Conservation (phyloP, 2,888 invertebrate species). For the Odontocolon sp. region DNA sequence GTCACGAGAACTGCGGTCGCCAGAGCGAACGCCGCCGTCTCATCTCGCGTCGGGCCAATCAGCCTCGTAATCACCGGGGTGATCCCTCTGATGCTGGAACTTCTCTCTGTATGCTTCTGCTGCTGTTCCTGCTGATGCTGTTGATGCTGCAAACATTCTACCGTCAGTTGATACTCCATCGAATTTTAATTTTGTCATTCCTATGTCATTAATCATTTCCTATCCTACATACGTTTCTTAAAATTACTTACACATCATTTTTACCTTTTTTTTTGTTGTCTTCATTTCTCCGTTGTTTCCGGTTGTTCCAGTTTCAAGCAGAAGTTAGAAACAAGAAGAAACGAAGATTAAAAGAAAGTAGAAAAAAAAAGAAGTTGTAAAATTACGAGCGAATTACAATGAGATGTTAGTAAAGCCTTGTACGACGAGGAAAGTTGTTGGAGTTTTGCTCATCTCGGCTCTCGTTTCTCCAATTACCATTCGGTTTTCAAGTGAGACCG, state of each 20-base stretch:
- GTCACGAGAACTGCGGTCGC: conserved; percentile 78
- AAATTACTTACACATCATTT: too few relatives aligned
- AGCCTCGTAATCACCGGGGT: conserved; percentile 80
- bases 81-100: conserved; percentile 66
- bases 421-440: conserved; percentile 40
- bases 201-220: too few relatives aligned
- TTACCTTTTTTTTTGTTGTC: background rate
- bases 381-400: conserved; percentile 44
- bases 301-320: too few relatives aligned
- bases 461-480: conserved; percentile 55
- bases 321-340: too few relatives aligned
- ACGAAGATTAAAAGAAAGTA: too few relatives aligned
- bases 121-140: conserved; percentile 37
- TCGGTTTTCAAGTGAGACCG: conserved; percentile 22
- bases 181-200: too few relatives aligned
- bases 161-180: too few relatives aligned
- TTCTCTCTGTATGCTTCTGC: conserved; percentile 64
- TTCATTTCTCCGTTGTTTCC: too few relatives aligned
- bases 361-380: too few relatives aligned
- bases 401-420: conserved; percentile 15
- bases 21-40: conserved; percentile 79
- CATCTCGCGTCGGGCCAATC: conserved; percentile 80
- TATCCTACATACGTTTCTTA: too few relatives aligned
- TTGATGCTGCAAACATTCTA: conserved; percentile 37
- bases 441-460: conserved; percentile 48